Base-by-base conservation (phyloP, 2,113 vertebrate genomes). In the Dendropsophus ebraccatus region DNA sequence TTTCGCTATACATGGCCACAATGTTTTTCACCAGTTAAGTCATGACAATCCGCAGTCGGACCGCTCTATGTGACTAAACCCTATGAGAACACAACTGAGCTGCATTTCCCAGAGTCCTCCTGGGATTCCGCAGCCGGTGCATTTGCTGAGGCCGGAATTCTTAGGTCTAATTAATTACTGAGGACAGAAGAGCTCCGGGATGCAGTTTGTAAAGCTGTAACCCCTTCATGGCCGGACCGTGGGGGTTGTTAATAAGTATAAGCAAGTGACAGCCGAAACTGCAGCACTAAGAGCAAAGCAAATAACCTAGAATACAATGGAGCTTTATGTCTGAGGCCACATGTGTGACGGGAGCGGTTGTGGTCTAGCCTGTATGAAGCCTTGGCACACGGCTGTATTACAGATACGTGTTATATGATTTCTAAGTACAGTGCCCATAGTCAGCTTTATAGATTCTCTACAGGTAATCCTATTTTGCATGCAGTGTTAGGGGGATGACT, bases 81-180 rank as follows among this genome's bases (percentile, higher is more conserved):
- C 5, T 1, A 30, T 17, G 50, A n/a, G 77, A 60, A 23, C 16
- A 19, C 1, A 11, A 4, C 17, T 28, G 1, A 25, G n/a, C 9
- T 54, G 28, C 14, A 11, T 52, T 77, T 37, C 54, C 74, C 41
- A 54, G 74, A 78, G n/a, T 37, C 37, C 41, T 67, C 73, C 25
- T 60, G 50, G 25, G 21, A 50, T 49, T 78, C 54, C 23, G n/a
- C 25, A 21, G 1, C 9, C 4, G 1, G 23, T 65, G 17, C 30
- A 19, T 21, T 19, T 85, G 62, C 58, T 54, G 60, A 65, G 65
- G 47, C 16, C 32, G 28, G 60, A 45, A 70, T 76, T 54, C 47
- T 28, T 12, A 17, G 4, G 4, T 35, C 60, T 56, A 79, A 69
- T 70, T 85, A 69, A 85, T 85, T 85, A n/a, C 60, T 72, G 83